Evolutionary conservation across 2,888 invertebrate species (phyloP).

Genomic region (Nomada ferruginata): DNA sequence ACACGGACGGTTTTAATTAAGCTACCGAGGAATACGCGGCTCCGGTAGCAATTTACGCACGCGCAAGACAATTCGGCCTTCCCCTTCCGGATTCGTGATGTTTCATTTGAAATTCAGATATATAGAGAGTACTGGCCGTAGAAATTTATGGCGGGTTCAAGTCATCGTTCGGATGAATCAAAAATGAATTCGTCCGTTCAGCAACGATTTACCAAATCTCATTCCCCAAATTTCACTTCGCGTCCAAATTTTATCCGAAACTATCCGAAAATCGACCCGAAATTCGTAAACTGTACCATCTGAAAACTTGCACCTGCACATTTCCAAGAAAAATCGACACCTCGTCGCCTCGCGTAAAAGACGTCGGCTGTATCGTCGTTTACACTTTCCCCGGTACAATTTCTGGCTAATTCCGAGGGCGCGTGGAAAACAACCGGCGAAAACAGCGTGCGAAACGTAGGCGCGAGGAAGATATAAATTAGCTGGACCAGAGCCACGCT

Average conservation of each 20-base stretch:
- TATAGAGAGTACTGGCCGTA: not conserved
- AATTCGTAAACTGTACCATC: not conserved
- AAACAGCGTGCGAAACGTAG: slow-evolving; percentile 4
- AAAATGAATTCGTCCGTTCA: no score
- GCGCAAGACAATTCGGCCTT: not conserved
- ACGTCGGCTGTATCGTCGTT: slow-evolving; percentile 16
- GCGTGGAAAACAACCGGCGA: slow-evolving; percentile 18
- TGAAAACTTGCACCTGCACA: not conserved
- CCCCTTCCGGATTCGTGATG: not conserved
- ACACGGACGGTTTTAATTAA: slow-evolving; percentile 42
- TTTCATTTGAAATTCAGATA: not conserved
- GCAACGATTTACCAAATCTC: no score
- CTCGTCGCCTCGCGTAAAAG: not conserved
- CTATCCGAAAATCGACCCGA: no score
- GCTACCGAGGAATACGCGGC: slow-evolving; percentile 8
- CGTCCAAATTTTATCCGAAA: no score
- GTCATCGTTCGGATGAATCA: not conserved
- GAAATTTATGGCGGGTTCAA: not conserved
- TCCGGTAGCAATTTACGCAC: slow-evolving; percentile 19
- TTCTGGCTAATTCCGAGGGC: slow-evolving; percentile 7
- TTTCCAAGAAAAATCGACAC: not conserved
- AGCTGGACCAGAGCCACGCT: not conserved
- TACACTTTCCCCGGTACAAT: slow-evolving; percentile 5
- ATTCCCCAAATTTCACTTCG: not conserved
- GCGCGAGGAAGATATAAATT: slow-evolving; percentile 48